phyloP scores from a whole-genome alignment of 2,888 invertebrate genomes.

The Sepiola atlantica region DNA sequence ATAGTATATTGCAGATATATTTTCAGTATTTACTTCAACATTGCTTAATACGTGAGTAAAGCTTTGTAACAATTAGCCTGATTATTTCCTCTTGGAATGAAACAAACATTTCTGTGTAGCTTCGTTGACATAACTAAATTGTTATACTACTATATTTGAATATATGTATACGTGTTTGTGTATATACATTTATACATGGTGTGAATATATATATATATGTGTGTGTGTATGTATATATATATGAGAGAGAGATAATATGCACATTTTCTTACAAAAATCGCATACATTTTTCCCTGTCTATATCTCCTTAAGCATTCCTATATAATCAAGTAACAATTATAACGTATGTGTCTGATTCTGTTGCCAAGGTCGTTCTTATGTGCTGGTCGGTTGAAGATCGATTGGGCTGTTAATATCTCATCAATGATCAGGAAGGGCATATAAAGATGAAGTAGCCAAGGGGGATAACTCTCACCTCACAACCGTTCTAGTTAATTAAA shows the following conservation, averaged over 20 bases:
- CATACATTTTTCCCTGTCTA: neutral
- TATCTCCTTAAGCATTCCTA: neutral
- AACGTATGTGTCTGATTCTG: neutral
- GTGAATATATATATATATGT: neutral
- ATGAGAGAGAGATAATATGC: too few species aligned
- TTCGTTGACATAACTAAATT: too few species aligned
- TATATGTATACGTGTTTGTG: too few species aligned
- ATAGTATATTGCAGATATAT: too few species aligned
- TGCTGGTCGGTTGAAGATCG: neutral
- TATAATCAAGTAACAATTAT: neutral
- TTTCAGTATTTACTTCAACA: too few species aligned
- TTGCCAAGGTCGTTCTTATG: conserved; percentile 11
- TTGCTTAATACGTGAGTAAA: too few species aligned
- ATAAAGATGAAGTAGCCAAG: neutral
- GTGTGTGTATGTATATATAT: neutral
- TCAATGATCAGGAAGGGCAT: neutral
- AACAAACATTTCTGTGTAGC: too few species aligned
- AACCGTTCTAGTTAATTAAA: neutral
- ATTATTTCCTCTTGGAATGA: too few species aligned
- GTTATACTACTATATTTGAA: too few species aligned
- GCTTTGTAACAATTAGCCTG: too few species aligned
- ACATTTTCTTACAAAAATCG: neutral
- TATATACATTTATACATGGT: too few species aligned
- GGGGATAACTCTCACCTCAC: neutral
- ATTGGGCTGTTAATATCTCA: conserved; percentile 32